These are phyloP conservation scores for Folsomia candida DNA, from an alignment of 2,888 invertebrate species.

Conservation along the genomic window DNA sequence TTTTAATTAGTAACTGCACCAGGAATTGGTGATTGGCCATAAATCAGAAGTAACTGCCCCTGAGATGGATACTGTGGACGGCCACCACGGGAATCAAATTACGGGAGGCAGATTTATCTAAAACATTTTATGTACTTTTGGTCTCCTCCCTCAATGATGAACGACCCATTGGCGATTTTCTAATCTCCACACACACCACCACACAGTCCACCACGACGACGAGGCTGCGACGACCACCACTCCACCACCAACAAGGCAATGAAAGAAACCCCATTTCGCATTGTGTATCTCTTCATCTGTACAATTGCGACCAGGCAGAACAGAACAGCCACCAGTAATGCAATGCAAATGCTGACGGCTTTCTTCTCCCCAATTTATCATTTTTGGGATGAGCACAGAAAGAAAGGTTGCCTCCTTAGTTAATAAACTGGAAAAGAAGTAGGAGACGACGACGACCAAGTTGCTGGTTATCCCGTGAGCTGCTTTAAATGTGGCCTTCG, in stretches of 20 bases:
- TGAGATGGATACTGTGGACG: not conserved
- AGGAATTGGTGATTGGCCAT: slow-evolving; percentile 5
- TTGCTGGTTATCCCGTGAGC: too few species aligned
- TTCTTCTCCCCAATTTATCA: not conserved
- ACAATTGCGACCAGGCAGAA: not conserved
- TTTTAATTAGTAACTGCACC: slow-evolving; percentile 12
- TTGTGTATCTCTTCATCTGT: not conserved
- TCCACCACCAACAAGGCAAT: not conserved
- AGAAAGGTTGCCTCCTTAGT: not conserved
- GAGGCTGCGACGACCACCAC: too few species aligned
- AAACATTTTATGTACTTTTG: not conserved
- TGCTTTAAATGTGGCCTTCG: not conserved
- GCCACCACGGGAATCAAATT: not conserved
- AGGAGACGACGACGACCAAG: too few species aligned
- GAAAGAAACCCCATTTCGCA: not conserved
- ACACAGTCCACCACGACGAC: too few species aligned
- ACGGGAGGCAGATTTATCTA: not conserved
- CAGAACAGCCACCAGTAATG: not conserved
- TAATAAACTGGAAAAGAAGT: not conserved
- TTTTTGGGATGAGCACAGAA: not conserved
- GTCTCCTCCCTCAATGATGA: slow-evolving; percentile 16
- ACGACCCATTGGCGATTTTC: slow-evolving; percentile 13
- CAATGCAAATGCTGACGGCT: not conserved
- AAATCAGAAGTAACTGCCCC: slow-evolving; percentile 1
- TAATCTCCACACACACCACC: not conserved